Conservation (phyloP, 1,140 invertebrate species). For the Magallana gigas region DNA sequence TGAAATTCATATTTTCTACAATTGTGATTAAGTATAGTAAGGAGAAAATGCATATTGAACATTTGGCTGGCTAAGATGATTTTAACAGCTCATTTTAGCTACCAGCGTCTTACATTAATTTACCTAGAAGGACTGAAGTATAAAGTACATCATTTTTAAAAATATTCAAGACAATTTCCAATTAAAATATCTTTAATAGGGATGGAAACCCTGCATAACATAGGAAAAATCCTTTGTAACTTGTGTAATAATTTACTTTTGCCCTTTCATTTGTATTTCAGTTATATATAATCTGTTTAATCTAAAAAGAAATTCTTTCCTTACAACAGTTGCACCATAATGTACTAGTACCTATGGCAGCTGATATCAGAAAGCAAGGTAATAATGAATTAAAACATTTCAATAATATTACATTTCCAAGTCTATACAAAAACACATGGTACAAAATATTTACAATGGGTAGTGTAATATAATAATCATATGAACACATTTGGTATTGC, state of each 20-base stretch:
- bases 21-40: no score
- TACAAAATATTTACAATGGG: neutral
- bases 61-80: no score
- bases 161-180: no score
- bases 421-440: neutral
- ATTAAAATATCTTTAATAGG: no score
- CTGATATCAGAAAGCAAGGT: neutral
- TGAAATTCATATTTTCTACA: no score
- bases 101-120: no score
- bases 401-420: neutral
- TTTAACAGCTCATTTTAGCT: no score
- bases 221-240: neutral
- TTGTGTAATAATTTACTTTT: constrained; percentile 29
- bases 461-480: neutral
- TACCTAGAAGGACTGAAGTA: no score
- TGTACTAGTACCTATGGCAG: neutral
- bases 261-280: constrained; percentile 11
- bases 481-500: constrained; percentile 33
- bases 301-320: neutral
- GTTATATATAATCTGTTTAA: neutral
- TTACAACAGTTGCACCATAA: neutral
- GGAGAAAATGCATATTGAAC: no score
- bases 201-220: no score
- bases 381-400: neutral
- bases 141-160: no score